Evolutionary conservation across 2,797 vertebrate genomes (phyloP).

Genomic region (Chelmon rostratus): DNA sequence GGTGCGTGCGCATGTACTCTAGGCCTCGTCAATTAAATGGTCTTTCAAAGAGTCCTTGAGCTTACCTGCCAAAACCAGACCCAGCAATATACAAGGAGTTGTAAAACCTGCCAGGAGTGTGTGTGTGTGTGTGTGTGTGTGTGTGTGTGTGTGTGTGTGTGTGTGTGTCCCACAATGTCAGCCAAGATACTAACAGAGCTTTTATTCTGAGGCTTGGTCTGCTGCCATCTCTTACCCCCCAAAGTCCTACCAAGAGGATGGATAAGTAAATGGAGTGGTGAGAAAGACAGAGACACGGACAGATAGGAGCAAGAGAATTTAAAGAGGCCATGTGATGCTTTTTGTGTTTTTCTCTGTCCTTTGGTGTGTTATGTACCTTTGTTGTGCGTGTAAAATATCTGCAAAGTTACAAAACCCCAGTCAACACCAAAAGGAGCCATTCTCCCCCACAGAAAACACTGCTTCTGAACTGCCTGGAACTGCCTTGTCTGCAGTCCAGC

Average conservation of each 20-base stretch:
- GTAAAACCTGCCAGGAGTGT: slow-evolving; percentile 78
- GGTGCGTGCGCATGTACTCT: slow-evolving; percentile 14
- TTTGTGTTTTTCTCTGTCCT: no score
- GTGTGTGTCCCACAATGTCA: slow-evolving; percentile 79
- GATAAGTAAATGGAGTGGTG: slow-evolving; percentile 56
- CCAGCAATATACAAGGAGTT: slow-evolving; percentile 80
- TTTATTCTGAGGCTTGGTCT: slow-evolving; percentile 83
- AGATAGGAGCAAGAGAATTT: slow-evolving; percentile 14
- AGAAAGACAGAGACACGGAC: slow-evolving; percentile 15
- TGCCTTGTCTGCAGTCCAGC: no score
- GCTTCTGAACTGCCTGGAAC: no score
- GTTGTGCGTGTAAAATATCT: no score
- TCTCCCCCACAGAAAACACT: no score
- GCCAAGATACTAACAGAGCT: slow-evolving; percentile 86
- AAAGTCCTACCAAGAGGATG: slow-evolving; percentile 59
- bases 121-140: slow-evolving; percentile 42
- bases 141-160: slow-evolving; percentile 44
- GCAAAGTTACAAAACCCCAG: no score
- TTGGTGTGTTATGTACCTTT: no score
- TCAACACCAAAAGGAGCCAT: no score
- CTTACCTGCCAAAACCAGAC: slow-evolving; percentile 81
- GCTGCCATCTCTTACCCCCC: slow-evolving; percentile 71
- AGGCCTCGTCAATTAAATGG: slow-evolving; percentile 73
- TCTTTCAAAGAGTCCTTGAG: slow-evolving; percentile 85
- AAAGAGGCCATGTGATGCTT: not conserved